Evolutionary conservation across 1,140 invertebrate species (phyloP), one percentile per base, ranked within the genome.

Genomic region (Hetaerina americana): DNA sequence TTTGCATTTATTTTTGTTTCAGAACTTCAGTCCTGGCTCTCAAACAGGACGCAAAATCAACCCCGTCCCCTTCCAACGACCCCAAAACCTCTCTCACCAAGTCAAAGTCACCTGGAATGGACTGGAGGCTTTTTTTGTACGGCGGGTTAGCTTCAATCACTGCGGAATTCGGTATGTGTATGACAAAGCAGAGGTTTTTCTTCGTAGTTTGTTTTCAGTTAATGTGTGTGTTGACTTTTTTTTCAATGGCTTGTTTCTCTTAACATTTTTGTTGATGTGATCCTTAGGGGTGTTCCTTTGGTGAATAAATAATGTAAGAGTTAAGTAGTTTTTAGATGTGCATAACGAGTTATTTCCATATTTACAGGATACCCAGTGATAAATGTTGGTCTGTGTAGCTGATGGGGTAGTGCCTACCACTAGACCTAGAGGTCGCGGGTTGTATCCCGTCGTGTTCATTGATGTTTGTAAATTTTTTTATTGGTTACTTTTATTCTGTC

Each of bases 91-190:
- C 40, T 57, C 22, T n/a, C 10, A 3, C 40, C 40, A 57, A 57
- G 22, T 57, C 40, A 10, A 57, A 57, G 22, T n/a, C 40, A 18
- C 15, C 22, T 57, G 57, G 49, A 18, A 66, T 27, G 24, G 87
- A 88, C 79, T 90, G 94, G 94, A 87, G 91, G 84, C 94, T 93
- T 78, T 97, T 97, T 86, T 82, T 96, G 77, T 96, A 95, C 85
- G 95, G 95, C 79, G 92, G 95, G 73, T 80, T 96, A 75, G 94
- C 95, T 80, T 96, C 94, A 57, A 93, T 94, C 77, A 87, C 92
- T 76, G 94, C 95, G 72, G 95, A 97, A 86, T 92, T 94, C 83
- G 93, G 95, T 96, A 87, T 86, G 84, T 79, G 70, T 26, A n/a
- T n/a, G n/a, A n/a, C n/a, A n/a, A 28, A 12, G 8, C 57, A 73